These are phyloP conservation scores for Tromatobia lineatoria DNA, from an alignment of 2,888 invertebrate species.

Conservation along the genomic window DNA sequence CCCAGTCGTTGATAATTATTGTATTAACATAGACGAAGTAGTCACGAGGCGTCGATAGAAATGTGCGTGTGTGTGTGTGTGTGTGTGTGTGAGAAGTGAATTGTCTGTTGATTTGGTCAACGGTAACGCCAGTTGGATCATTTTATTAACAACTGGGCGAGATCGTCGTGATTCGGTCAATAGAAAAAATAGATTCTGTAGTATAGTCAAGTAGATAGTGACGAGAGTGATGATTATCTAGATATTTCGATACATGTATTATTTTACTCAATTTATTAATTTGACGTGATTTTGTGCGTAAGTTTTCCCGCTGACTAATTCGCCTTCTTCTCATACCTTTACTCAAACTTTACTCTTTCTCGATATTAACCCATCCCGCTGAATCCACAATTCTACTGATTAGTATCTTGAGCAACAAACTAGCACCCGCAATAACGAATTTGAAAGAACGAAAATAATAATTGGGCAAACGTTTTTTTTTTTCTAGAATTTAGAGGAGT, in stretches of 20 bases:
- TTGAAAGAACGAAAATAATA: conserved; percentile 26
- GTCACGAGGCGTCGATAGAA: conserved; percentile 60
- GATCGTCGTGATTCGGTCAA: conserved; percentile 65
- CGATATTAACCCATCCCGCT: conserved; percentile 44
- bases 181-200: conserved; percentile 76
- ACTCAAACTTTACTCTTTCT: conserved; percentile 13
- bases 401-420: conserved; percentile 40
- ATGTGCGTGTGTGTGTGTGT: conserved; percentile 56
- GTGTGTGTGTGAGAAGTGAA: conserved; percentile 62
- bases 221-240: conserved; percentile 75
- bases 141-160: conserved; percentile 19
- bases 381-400: conserved; percentile 34
- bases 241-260: conserved; percentile 39
- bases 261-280: conserved; percentile 17
- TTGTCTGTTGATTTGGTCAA: conserved; percentile 44
- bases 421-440: conserved; percentile 35
- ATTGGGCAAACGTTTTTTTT: conserved; percentile 14
- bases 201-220: conserved; percentile 81
- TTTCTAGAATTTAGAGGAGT: conserved; percentile 49
- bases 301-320: conserved; percentile 45
- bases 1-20: conserved; percentile 53
- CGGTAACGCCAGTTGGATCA: conserved; percentile 49
- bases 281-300: conserved; percentile 52
- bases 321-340: conserved; percentile 18
- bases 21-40: conserved; percentile 61